Conservation (phyloP, 2,888 invertebrate species). For the Perizoma affinitatum region DNA sequence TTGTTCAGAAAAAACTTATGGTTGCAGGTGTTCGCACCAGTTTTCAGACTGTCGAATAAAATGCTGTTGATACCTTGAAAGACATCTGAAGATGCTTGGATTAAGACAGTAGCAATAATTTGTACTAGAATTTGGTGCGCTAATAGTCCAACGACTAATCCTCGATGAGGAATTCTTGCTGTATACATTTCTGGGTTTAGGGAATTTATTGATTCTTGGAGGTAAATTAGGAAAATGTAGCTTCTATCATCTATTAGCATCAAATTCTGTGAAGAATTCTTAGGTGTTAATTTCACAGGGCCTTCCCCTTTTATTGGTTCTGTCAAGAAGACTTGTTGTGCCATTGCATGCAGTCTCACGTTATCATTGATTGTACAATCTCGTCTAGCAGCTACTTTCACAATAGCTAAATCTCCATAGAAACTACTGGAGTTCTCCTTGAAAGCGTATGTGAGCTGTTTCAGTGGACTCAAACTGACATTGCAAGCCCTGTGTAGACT, state of each 20-base stretch:
- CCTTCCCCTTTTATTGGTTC: slow-evolving; percentile 74
- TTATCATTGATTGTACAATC: slow-evolving; percentile 94
- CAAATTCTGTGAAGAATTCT: slow-evolving; percentile 72
- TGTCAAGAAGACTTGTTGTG: slow-evolving; percentile 93
- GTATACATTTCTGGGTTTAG: slow-evolving; percentile 91
- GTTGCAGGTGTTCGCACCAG: slow-evolving; percentile 71
- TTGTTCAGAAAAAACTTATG: slow-evolving; percentile 81
- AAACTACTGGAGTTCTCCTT: slow-evolving; percentile 96
- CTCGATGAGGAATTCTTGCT: slow-evolving; percentile 93
- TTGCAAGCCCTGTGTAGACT: slow-evolving; percentile 93
- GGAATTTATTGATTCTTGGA: slow-evolving; percentile 88
- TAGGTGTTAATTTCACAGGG: slow-evolving; percentile 62
- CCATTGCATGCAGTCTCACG: slow-evolving; percentile 92
- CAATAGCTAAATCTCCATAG: slow-evolving; percentile 95
- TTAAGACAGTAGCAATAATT: slow-evolving; percentile 93
- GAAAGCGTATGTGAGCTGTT: slow-evolving; percentile 95
- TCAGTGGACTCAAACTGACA: slow-evolving; percentile 93
- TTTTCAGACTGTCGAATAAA: slow-evolving; percentile 79
- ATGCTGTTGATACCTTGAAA: slow-evolving; percentile 86
- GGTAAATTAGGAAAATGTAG: slow-evolving; percentile 94
- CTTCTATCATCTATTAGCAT: slow-evolving; percentile 91
- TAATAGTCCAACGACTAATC: slow-evolving; percentile 93
- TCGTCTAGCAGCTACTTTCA: slow-evolving; percentile 95
- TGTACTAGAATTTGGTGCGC: slow-evolving; percentile 97
- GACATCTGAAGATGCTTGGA: slow-evolving; percentile 88